Conservation (phyloP, 1,140 invertebrate genomes). For the Philopotamus ludificatus region DNA sequence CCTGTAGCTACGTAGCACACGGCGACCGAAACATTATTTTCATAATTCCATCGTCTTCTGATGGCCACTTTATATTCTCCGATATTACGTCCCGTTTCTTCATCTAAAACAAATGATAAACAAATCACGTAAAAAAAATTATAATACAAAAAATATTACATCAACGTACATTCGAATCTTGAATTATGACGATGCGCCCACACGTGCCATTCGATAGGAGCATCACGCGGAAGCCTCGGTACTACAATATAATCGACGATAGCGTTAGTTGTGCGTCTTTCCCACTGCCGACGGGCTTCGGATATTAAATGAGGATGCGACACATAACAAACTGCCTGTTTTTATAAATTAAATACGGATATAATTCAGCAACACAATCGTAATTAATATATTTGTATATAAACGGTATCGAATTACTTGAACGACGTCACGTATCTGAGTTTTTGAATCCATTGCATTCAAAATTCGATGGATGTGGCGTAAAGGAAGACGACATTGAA, state of each 20-base stretch:
- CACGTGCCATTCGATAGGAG: slow-evolving; percentile 89
- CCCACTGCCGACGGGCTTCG: slow-evolving; percentile 75
- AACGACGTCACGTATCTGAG: slow-evolving; percentile 75
- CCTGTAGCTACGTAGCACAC: slow-evolving; percentile 77
- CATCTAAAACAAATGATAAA: slow-evolving; percentile 61
- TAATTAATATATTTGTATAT: slow-evolving; percentile 1
- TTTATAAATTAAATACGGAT: slow-evolving; percentile 15
- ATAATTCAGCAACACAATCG: not conserved
- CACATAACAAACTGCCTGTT: slow-evolving; percentile 78
- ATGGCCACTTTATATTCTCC: slow-evolving; percentile 78
- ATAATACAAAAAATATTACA: not conserved
- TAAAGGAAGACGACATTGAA: slow-evolving; percentile 78
- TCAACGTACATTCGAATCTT: slow-evolving; percentile 77
- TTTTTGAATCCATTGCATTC: slow-evolving; percentile 72
- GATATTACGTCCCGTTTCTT: slow-evolving; percentile 82
- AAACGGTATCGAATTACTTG: slow-evolving; percentile 52
- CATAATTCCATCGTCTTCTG: slow-evolving; percentile 81
- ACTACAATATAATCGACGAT: slow-evolving; percentile 86
- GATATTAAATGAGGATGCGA: slow-evolving; percentile 68
- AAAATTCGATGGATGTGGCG: slow-evolving; percentile 79
- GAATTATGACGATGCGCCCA: slow-evolving; percentile 84
- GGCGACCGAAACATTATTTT: slow-evolving; percentile 81
- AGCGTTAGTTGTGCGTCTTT: slow-evolving; percentile 80
- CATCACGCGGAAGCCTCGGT: slow-evolving; percentile 71
- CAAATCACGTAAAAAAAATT: not conserved